Conservation (phyloP, 2,888 invertebrate genomes). For the Arge pagana region DNA sequence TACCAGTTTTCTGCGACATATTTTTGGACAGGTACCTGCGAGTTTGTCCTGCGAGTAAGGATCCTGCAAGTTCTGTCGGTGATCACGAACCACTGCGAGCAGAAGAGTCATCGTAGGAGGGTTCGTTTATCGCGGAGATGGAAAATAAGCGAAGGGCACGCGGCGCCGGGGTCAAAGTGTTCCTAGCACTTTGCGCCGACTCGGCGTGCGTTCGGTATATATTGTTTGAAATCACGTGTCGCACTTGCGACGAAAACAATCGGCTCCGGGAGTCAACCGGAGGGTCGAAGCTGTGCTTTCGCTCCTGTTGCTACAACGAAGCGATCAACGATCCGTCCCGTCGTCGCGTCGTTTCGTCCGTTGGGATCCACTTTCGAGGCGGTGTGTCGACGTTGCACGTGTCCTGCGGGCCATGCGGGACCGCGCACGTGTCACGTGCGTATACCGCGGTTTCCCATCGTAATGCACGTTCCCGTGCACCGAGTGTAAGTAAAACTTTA, state of each 20-base stretch:
- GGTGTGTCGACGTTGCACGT: slow-evolving; percentile 26
- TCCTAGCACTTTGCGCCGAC: slow-evolving; percentile 6
- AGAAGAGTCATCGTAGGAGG: no score
- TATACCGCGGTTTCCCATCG: no score
- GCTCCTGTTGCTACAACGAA: slow-evolving; percentile 12
- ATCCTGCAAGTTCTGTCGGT: no score
- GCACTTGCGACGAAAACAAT: slow-evolving; percentile 6
- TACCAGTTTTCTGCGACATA: no score
- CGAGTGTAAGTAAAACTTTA: no score
- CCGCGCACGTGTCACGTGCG: slow-evolving; percentile 33
- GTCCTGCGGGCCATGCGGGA: slow-evolving; percentile 33
- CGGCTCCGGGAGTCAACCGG: background rate
- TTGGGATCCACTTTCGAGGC: background rate
- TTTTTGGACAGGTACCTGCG: no score
- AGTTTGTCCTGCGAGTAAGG: no score
- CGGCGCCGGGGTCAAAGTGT: no score
- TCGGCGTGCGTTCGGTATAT: background rate
- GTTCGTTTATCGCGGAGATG: no score
- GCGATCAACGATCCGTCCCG: slow-evolving; percentile 27
- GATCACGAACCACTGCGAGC: no score
- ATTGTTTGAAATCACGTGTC: slow-evolving; percentile 6
- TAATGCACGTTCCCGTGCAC: no score
- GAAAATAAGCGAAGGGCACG: no score
- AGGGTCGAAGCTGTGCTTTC: background rate
- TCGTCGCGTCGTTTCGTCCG: background rate